A percentile compares a stretch with the other conserved stretches of the same genome.
Evolutionary conservation across 2,797 vertebrate species (phyloP).

Genomic region (Eospalax fontanierii): DNA sequence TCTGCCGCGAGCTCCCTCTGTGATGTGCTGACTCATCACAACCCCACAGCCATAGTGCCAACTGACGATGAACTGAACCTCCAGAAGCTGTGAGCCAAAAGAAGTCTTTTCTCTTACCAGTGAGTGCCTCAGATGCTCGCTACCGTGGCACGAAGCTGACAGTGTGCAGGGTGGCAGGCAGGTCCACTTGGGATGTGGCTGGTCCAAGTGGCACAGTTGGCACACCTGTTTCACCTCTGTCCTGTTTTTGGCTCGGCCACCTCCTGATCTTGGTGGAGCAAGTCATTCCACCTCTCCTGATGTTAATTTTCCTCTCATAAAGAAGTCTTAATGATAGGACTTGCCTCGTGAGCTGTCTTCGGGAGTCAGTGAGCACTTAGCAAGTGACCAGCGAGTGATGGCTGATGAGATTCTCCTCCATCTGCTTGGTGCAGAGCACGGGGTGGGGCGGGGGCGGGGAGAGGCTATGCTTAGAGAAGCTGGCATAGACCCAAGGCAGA

Average conservation of each 20-base stretch:
- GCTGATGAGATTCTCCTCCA: not conserved
- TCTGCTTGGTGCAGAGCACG: not conserved
- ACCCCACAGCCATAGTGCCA: not conserved
- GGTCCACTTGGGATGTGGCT: not conserved
- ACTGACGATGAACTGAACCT: not conserved
- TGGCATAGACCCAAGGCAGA: not conserved
- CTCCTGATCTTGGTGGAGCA: not conserved
- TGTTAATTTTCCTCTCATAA: not conserved
- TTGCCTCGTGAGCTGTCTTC: not conserved
- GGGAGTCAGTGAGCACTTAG: no score
- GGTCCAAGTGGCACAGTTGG: not conserved
- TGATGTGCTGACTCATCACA: not conserved
- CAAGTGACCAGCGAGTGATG: not conserved
- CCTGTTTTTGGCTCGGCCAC: not conserved
- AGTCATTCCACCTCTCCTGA: not conserved
- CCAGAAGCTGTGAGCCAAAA: not conserved
- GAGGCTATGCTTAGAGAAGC: accelerated
- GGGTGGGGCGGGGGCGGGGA: no score
- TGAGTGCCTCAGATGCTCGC: not conserved
- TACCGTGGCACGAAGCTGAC: not conserved
- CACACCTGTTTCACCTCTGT: not conserved
- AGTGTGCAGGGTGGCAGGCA: not conserved
- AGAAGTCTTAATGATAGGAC: not conserved
- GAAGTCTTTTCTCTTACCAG: not conserved
- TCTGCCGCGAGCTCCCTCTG: not conserved